Base-by-base conservation (phyloP, 2,888 invertebrate species). In the Metacarcinus magister region DNA sequence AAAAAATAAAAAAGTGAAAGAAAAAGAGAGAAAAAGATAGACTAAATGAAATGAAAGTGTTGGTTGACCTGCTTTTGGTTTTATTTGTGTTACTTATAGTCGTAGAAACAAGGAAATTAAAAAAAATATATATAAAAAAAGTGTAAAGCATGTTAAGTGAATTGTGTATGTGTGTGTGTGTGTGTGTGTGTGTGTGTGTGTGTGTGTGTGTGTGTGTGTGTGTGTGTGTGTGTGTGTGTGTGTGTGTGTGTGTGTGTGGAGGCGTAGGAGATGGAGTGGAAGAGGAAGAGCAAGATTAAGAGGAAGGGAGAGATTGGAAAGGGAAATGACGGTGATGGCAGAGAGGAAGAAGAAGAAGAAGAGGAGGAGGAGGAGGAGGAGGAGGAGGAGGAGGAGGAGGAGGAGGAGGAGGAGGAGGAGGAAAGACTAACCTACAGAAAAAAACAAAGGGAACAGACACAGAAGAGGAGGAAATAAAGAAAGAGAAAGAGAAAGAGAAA, bases 271-370 rank as follows among this genome's bases (percentile, higher is more conserved):
- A 67, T 23, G 4, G 67, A n/a, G 67, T 23, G n/a, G 67, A 67
- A n/a, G 67, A 67, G n/a, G 67, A 67, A 67, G n/a, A n/a, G 67
- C 23, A n/a, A 67, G 67, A 67, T 67, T 67, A 67, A 67, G 67
- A 67, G 67, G 67, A 67, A 67, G 67, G 19, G 67, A 67, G 7
- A 48, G 48, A 48, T 48, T 48, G 48, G 5, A 48, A 48, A 67
- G 67, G 67, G 67, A 67, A 67, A 67, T 67, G 67, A 23, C 23
- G 67, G 2, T 67, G 67, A 23, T 23, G n/a, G 67, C 2, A 23
- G n/a, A 2, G 92, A 48, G 92, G 46, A 48, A 48, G 48, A 92
- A 19, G 92, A 54, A 48, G 92, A 44, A 32, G 92, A 48, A 48
- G 43, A 44, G 46, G 92, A 44, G 92, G 48, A 48, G n/a, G 92